These are phyloP conservation scores for Alouatta caraya DNA, from an alignment of 2,797 vertebrate species.

Conservation along the genomic window DNA sequence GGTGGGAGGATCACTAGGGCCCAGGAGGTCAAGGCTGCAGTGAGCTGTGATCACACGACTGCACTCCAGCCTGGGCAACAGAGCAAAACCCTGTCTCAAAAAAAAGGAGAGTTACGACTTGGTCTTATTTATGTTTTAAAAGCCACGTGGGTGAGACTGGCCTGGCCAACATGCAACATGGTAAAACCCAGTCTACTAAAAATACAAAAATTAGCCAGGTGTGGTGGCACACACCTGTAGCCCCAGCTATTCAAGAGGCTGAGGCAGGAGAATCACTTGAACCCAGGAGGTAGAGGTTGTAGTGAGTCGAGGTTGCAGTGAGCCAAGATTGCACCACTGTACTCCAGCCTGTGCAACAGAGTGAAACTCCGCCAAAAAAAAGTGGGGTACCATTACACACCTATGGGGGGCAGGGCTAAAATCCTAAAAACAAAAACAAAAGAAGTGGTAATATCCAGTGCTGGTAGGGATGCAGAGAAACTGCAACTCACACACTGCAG, in stretches of 20 bases:
- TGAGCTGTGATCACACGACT: neutral
- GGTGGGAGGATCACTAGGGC: neutral
- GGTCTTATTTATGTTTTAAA: neutral
- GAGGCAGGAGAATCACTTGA: neutral
- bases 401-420: neutral
- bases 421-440: neutral
- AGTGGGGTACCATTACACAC: neutral
- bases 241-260: neutral
- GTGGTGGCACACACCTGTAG: neutral
- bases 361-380: neutral
- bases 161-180: neutral
- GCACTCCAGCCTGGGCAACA: neutral
- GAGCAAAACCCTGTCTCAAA: neutral
- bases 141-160: neutral
- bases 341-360: neutral
- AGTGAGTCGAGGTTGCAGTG: neutral
- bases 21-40: neutral
- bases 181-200: neutral
- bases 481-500: neutral
- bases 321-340: neutral
- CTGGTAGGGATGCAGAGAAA: neutral
- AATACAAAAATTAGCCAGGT: too few species aligned
- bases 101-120: neutral
- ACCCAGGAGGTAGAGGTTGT: neutral
- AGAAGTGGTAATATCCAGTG: neutral